Percentiles rank a stretch among this genome's conserved stretches.
Conservation (phyloP, 2,113 vertebrate species). For the Hydrolagus affinis region DNA sequence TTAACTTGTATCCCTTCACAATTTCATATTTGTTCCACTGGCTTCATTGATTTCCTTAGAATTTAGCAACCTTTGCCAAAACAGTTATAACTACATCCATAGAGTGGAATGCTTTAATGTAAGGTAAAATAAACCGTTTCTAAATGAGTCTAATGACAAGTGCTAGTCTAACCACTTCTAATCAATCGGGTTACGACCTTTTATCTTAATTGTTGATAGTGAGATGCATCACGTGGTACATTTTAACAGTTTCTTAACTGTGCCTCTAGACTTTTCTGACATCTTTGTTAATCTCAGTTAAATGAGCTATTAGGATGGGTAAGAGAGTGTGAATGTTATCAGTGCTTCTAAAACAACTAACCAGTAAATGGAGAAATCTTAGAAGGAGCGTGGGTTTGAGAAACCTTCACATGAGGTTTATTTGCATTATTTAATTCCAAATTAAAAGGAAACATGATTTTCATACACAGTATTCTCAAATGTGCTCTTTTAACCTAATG, state of each 20-base stretch:
- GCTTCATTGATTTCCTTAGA: background rate
- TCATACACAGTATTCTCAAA: too few relatives aligned
- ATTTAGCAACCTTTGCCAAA: background rate
- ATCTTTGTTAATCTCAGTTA: constrained; percentile 6
- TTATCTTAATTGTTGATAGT: constrained; percentile 3
- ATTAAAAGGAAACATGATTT: background rate
- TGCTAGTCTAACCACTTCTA: background rate
- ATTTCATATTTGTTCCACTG: background rate
- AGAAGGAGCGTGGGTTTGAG: background rate
- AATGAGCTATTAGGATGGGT: background rate
- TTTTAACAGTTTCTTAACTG: constrained; percentile 3
- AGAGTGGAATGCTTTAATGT: background rate
- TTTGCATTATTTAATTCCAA: background rate
- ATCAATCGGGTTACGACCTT: background rate
- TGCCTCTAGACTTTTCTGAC: background rate
- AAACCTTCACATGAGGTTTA: too few relatives aligned
- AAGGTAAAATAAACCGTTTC: background rate
- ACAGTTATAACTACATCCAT: too few relatives aligned
- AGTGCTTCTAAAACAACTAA: background rate
- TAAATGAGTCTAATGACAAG: constrained; percentile 16
- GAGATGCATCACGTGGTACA: constrained; percentile 4
- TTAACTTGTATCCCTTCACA: background rate
- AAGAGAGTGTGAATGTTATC: background rate
- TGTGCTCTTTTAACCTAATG: too few relatives aligned
- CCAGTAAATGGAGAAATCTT: background rate